A percentile compares a stretch with the other conserved stretches of the same genome.
Evolutionary conservation across 1,140 invertebrate species (phyloP).

Genomic region (Ips typographus): DNA sequence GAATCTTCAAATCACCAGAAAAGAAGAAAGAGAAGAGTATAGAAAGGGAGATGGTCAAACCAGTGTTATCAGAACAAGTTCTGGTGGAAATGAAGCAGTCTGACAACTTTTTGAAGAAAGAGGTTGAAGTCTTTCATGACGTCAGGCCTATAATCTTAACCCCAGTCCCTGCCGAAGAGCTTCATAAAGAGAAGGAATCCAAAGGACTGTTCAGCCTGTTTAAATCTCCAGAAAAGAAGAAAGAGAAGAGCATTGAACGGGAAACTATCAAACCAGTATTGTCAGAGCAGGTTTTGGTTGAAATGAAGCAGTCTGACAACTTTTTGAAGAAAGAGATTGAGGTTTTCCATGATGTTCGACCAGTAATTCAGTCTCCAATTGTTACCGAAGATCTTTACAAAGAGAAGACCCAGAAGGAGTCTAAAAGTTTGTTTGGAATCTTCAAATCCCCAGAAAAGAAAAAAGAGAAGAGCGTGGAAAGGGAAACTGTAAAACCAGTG

Average conservation of each 20-base stretch:
- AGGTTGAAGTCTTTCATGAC: constrained; percentile 40
- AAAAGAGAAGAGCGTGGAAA: constrained; percentile 19
- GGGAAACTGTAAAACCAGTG: constrained; percentile 7
- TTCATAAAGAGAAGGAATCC: constrained; percentile 13
- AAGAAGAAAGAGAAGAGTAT: constrained; percentile 29
- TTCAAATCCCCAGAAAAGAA: constrained; percentile 25
- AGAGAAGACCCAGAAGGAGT: constrained; percentile 21
- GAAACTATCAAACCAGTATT: constrained; percentile 13
- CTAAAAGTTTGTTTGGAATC: constrained; percentile 30
- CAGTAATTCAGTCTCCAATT: constrained; percentile 1
- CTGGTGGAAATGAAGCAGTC: constrained; percentile 36
- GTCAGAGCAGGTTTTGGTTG: constrained; percentile 26
- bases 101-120: constrained; percentile 36
- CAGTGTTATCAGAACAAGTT: constrained; percentile 31
- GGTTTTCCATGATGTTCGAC: constrained; percentile 35
- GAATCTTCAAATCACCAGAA: constrained; percentile 13
- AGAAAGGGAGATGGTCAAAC: constrained; percentile 16
- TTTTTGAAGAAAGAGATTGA: constrained; percentile 40
- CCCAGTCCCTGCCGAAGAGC: background rate
- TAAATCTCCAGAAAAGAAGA: constrained; percentile 27
- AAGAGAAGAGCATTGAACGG: constrained; percentile 32
- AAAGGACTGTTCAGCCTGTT: constrained; percentile 31
- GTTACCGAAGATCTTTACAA: background rate
- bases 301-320: constrained; percentile 34
- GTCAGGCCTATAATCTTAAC: constrained; percentile 22